A percentile compares a stretch with the other conserved stretches of the same genome.
phyloP scores from a whole-genome alignment of 2,797 vertebrate genomes.

The Peromyscus eremicus region DNA sequence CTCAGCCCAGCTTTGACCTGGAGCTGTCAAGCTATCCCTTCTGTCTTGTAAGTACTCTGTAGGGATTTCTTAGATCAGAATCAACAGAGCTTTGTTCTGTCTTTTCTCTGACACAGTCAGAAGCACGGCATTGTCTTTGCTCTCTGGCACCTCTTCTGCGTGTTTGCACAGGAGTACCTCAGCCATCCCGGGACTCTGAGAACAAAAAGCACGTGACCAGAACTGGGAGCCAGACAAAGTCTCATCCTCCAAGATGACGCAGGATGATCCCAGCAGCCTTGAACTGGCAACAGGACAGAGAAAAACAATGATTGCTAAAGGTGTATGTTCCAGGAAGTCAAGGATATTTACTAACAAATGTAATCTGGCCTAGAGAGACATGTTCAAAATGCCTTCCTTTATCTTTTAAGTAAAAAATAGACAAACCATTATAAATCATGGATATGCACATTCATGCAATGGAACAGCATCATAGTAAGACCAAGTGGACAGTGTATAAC shows the following conservation, averaged over 20 bases:
- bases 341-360: background rate
- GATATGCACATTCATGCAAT: background rate
- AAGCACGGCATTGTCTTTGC: background rate
- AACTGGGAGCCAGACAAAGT: background rate
- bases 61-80: background rate
- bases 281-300: background rate
- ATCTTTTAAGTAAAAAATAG: background rate
- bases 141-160: background rate
- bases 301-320: background rate
- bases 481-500: background rate
- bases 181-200: background rate
- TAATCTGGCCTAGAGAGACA: background rate
- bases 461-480: background rate
- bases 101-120: background rate
- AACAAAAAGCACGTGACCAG: background rate
- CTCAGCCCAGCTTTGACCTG: background rate
- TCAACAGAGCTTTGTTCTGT: background rate
- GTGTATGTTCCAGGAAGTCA: background rate
- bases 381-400: background rate
- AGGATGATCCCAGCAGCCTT: background rate
- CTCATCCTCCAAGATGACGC: background rate
- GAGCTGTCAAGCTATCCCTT: background rate
- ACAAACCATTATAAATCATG: background rate
- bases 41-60: background rate
- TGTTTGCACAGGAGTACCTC: background rate